Base-by-base conservation (phyloP, 37 sponge, comb jelly and placozoan species). In the Dysidea cf. avara region DNA sequence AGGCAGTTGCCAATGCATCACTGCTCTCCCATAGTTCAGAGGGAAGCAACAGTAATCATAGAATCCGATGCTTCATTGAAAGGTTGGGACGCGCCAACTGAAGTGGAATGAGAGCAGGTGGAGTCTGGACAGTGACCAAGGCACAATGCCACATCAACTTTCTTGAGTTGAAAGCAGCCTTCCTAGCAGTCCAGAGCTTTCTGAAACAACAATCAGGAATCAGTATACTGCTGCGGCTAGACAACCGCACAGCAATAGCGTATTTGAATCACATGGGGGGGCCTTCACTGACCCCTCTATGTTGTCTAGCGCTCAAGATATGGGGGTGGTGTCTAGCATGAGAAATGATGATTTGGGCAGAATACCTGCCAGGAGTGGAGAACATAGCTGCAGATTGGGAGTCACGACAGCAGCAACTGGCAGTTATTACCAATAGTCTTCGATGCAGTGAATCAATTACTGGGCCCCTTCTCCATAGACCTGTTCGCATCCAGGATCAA, bases 11-110 rank as follows among this genome's bases (percentile, higher is more conserved):
- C 29, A 20, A 25, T 14, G 34, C 29, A 29, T 20, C 29, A 64
- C 38, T 36, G 66, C 39, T 36, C 21, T 11, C 14, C 66, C 7
- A 16, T 64, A 21, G 34, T 35, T 7, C 12, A n/a, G 7, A 9
- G 20, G 12, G 16, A 7, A 24, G 39, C 66, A 11, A 21, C 21
- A n/a, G 31, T 11, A 11, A 66, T 18, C 20, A 43, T 67, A 28
- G 69, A 67, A 37, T 68, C 79, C 6, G 61, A 78, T 78, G 79
- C 79, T 5, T 78, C 68, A n/a, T 21, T 30, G 1, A 31, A 16
- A 51, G 69, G 69, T 2, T 78, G 79, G 79, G 79, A n/a, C n/a
- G 79, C 40, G 79, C 79, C 14, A 31, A 22, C 43, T 77, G 54
- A 31, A 56, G 54, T 26, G 55, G 53, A 11, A 2, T 32, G 22